Conservation (phyloP, 2,888 invertebrate genomes). For the Netelia inedita region DNA sequence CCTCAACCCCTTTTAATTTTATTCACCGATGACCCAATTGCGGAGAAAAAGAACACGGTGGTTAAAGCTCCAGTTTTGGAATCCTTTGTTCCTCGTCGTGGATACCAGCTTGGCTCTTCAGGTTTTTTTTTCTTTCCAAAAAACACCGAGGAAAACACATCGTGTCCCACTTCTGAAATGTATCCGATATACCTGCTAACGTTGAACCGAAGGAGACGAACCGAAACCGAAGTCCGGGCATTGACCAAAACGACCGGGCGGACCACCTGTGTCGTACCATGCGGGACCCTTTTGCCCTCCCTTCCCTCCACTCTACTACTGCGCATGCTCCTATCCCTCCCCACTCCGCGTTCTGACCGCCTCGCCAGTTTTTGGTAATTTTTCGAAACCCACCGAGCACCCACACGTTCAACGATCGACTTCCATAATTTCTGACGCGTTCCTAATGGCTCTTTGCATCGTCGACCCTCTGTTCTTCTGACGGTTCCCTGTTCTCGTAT, state of each 20-base stretch:
- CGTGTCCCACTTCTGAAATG: neutral
- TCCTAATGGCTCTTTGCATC: neutral
- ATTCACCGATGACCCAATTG: neutral
- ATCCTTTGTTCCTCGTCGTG: neutral
- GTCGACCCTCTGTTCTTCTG: neutral
- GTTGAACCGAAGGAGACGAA: conserved; percentile 68
- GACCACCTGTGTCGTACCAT: conserved; percentile 70
- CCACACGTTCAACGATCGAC: neutral
- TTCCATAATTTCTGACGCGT: neutral
- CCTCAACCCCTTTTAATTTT: neutral
- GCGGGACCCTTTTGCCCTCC: conserved; percentile 63
- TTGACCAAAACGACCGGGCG: conserved; percentile 55
- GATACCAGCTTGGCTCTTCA: neutral
- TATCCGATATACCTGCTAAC: conserved; percentile 65
- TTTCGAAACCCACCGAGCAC: conserved; percentile 6
- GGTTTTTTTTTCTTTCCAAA: neutral
- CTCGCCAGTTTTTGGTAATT: conserved; percentile 43
- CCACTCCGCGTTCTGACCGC: conserved; percentile 3
- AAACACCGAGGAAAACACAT: neutral
- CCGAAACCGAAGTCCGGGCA: conserved; percentile 60
- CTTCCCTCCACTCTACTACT: conserved; percentile 40
- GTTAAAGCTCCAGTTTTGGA: neutral
- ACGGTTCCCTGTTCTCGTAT: conserved; percentile 55
- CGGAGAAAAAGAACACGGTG: neutral
- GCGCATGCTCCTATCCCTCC: conserved; percentile 22